Base-by-base conservation (phyloP, 2,113 vertebrate species). In the Dasyurus viverrinus region DNA sequence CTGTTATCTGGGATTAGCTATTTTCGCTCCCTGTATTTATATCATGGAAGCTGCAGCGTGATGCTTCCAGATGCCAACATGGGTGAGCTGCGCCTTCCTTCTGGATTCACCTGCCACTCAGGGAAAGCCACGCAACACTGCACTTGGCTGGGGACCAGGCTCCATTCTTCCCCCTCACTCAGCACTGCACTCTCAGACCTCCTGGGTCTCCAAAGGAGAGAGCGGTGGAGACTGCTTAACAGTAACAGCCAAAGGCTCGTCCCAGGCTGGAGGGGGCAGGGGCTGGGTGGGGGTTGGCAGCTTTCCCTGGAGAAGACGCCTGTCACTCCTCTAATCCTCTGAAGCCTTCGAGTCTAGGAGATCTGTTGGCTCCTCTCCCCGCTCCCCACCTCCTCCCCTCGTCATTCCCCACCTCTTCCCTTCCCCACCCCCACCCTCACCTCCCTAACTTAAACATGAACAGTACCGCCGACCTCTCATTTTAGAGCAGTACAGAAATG, bases 11-110 rank as follows among this genome's bases (percentile, higher is more conserved):
- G 97, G 97, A 97, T 98, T 96, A 98, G 98, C 96, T 98, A 98
- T 98, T 98, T 98, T 98, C 95, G 94, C 97, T 95, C 95, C 97
- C 95, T 94, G 96, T 97, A 97, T 98, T 98, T 98, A 98, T 98
- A 97, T 97, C 97, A 9, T 92, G 94, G 97, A 60, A 90, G 94
- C 95, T 36, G 93, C 95, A 92, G 95, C 26, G 42, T 91, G 89
- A 93, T 47, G 96, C 92, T 53, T 92, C 97, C 97, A 98, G 98
- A 97, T 96, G 97, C 97, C 97, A 97, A 54, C 24, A 25, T 23
- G 90, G 96, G 93, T 93, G 55, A 54, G 89, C 48, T n/a, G 89
- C 36, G 30, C 90, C 97, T 97, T 93, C 95, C 94, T 92, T 54
- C 57, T 24, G 95, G 92, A 68, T 92, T 84, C 97, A 97, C 97